Conservation (phyloP, 2,797 vertebrate genomes). For the Myotis vivesi region DNA sequence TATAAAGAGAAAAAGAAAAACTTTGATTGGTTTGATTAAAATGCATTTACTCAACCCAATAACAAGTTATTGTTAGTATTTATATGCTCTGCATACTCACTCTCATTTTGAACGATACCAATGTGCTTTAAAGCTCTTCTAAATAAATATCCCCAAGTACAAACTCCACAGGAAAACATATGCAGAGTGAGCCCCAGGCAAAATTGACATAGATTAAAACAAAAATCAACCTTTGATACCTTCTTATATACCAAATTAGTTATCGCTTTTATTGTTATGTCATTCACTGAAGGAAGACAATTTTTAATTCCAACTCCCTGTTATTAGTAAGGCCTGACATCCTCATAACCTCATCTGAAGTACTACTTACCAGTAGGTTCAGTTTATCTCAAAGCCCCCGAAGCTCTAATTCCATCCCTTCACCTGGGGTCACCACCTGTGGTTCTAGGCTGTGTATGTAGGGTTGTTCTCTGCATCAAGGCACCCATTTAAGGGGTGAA, state of each 20-base stretch:
- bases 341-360: rapidly evolving
- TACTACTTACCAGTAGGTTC: no score
- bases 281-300: neutral
- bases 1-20: neutral
- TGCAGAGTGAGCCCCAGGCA: neutral
- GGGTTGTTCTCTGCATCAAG: neutral
- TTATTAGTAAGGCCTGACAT: neutral
- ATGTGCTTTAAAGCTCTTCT: neutral
- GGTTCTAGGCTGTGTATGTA: neutral
- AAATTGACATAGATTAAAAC: neutral
- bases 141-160: neutral
- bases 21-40: neutral
- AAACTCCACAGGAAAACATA: neutral
- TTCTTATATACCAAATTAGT: neutral
- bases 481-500: rapidly evolving
- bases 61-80: neutral
- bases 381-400: neutral
- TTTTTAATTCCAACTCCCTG: neutral
- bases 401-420: neutral
- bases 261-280: neutral
- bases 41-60: neutral
- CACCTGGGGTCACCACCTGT: rapidly evolving
- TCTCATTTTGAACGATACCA: neutral
- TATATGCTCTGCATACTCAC: neutral
- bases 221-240: neutral